phyloP scores from a whole-genome alignment of 2,888 invertebrate species.

The Litoditis marina region DNA sequence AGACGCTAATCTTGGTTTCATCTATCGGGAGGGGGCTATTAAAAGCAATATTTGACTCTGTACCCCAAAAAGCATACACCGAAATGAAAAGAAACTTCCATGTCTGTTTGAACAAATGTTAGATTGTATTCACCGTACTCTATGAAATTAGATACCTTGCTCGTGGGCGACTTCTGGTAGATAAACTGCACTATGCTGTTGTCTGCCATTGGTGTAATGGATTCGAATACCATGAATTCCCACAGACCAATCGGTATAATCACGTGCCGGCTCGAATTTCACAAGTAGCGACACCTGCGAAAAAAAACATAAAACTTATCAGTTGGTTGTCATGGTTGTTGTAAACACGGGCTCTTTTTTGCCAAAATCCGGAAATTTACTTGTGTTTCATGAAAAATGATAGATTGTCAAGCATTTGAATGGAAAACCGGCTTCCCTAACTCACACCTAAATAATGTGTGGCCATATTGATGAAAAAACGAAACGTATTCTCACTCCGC shows the following conservation, averaged over 20 bases:
- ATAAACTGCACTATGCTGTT: constrained; percentile 85
- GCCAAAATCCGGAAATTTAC: no score
- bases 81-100: no score
- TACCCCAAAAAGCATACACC: no score
- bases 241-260: constrained; percentile 89
- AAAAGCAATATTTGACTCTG: no score
- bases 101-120: no score
- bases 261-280: constrained; percentile 89
- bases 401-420: not conserved
- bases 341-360: not conserved
- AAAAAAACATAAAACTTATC: constrained; percentile 67
- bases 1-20: no score
- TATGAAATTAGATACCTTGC: no score
- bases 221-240: constrained; percentile 84
- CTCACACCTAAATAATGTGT: no score
- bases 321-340: no score
- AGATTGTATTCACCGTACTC: no score
- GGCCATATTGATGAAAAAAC: not conserved
- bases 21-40: no score
- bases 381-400: not conserved
- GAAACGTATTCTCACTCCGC: constrained; percentile 47
- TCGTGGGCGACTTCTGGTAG: constrained; percentile 95
- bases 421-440: no score
- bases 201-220: constrained; percentile 83
- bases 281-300: constrained; percentile 84